Evolutionary conservation across 2,888 invertebrate species (phyloP).

Genomic region (Apodemia mormo): DNA sequence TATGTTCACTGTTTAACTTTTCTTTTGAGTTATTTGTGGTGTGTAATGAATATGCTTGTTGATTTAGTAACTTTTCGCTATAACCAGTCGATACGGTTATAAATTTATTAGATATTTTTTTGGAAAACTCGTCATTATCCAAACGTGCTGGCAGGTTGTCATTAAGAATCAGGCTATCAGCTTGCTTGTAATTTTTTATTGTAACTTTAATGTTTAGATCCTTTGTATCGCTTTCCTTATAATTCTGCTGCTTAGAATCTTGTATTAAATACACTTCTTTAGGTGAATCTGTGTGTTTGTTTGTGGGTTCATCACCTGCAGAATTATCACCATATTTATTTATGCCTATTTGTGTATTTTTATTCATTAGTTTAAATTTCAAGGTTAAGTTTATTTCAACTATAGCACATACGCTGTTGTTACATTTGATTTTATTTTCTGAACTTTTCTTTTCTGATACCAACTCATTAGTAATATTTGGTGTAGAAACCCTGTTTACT

Average conservation of each 20-base stretch:
- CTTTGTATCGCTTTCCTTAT: slow-evolving; percentile 46
- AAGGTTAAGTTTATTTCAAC: slow-evolving; percentile 65
- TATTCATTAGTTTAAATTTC: slow-evolving; percentile 55
- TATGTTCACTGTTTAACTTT: too few species aligned
- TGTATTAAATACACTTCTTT: slow-evolving; percentile 52
- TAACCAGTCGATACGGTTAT: slow-evolving; percentile 61
- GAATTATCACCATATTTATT: slow-evolving; percentile 41
- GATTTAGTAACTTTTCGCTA: slow-evolving; percentile 44
- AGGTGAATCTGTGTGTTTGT: slow-evolving; percentile 34
- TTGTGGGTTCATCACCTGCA: slow-evolving; percentile 30
- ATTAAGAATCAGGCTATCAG: not conserved
- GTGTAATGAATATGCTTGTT: slow-evolving; percentile 37
- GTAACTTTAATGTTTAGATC: slow-evolving; percentile 61
- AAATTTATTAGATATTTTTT: slow-evolving; percentile 57
- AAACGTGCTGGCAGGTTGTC: not conserved
- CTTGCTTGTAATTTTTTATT: slow-evolving; percentile 44
- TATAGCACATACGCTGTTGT: slow-evolving; percentile 50
- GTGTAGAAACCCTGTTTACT: slow-evolving; percentile 48
- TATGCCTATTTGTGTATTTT: slow-evolving; percentile 48
- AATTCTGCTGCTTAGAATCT: slow-evolving; percentile 38
- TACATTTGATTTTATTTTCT: slow-evolving; percentile 42
- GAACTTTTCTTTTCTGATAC: slow-evolving; percentile 38
- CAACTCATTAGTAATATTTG: slow-evolving; percentile 40
- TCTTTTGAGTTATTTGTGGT: too few species aligned
- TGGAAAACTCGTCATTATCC: slow-evolving; percentile 46